A percentile compares a stretch with the other conserved stretches of the same genome.
Evolutionary conservation across 2,797 vertebrate genomes (phyloP).

Genomic region (Anabas testudineus): DNA sequence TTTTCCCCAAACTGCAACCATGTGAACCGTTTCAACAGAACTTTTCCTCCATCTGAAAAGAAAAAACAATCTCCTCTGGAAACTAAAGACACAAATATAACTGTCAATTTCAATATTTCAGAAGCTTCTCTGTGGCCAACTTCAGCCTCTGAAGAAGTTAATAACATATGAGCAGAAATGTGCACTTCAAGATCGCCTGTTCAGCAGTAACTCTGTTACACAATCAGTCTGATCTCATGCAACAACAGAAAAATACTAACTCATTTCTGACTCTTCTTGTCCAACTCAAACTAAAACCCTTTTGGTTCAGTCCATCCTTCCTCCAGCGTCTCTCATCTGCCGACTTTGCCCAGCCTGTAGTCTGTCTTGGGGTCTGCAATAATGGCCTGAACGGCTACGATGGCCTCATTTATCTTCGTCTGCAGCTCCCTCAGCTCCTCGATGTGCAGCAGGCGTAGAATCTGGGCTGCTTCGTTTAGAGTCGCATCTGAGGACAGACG

Average conservation of each 20-base stretch:
- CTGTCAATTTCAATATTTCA: slow-evolving; percentile 5
- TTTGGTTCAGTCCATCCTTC: slow-evolving; percentile 22
- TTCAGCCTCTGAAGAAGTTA: slow-evolving; percentile 1
- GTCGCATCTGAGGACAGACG: slow-evolving; percentile 86
- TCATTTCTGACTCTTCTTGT: slow-evolving; percentile 12
- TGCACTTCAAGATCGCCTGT: background rate
- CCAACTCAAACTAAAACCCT: slow-evolving; percentile 48
- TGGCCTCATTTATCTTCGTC: slow-evolving; percentile 97
- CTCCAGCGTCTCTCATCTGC: slow-evolving; percentile 86
- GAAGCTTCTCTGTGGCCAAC: slow-evolving; percentile 5
- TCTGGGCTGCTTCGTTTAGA: slow-evolving; percentile 95
- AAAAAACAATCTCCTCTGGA: background rate
- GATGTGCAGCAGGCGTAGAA: slow-evolving; percentile 95
- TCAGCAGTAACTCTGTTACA: background rate
- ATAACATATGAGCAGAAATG: background rate
- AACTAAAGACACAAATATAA: slow-evolving; percentile 31
- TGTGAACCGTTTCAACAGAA: slow-evolving; percentile 32
- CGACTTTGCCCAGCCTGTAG: slow-evolving; percentile 97
- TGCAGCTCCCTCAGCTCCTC: slow-evolving; percentile 98
- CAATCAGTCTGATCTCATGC: slow-evolving; percentile 32
- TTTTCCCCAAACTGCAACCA: slow-evolving; percentile 19
- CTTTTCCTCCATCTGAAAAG: slow-evolving; percentile 16
- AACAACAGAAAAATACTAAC: slow-evolving; percentile 22
- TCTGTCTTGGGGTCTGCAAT: slow-evolving; percentile 98
- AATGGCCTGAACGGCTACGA: slow-evolving; percentile 97